Evolutionary conservation across 2,888 invertebrate genomes (phyloP).

Genomic region (Branchellion lobata): DNA sequence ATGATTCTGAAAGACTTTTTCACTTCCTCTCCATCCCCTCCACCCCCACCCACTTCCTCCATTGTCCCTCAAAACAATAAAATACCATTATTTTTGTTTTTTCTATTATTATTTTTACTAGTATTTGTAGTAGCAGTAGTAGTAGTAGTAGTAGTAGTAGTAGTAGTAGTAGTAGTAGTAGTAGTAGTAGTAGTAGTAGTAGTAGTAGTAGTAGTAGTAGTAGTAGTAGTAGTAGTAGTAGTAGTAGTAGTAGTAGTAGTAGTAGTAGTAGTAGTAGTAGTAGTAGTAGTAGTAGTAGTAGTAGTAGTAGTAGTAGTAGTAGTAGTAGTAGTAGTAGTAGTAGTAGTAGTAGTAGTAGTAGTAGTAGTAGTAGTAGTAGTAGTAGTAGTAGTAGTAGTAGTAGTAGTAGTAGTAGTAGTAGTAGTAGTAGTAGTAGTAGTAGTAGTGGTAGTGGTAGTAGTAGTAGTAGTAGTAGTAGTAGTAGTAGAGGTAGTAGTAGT

Average conservation of each 20-base stretch:
- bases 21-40: no score
- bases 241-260: conserved; percentile 34
- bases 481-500: not conserved
- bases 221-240: conserved; percentile 26
- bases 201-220: conserved; percentile 32
- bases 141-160: conserved; percentile 34
- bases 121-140: no score
- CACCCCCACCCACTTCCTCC: no score
- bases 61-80: no score
- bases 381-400: conserved; percentile 34
- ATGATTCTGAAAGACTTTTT: no score
- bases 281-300: conserved; percentile 34
- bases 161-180: conserved; percentile 32
- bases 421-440: conserved; percentile 34
- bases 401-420: conserved; percentile 32
- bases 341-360: conserved; percentile 34
- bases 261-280: not conserved
- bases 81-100: no score
- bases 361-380: conserved; percentile 23
- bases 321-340: conserved; percentile 34
- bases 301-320: conserved; percentile 32
- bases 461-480: not conserved
- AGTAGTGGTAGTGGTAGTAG: conserved; percentile 15
- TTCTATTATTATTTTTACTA: no score
- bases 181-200: conserved; percentile 34